Percentiles rank a stretch among this genome's conserved stretches.
Evolutionary conservation across 2,888 invertebrate species (phyloP).

Genomic region (Luffia ferchaultella): DNA sequence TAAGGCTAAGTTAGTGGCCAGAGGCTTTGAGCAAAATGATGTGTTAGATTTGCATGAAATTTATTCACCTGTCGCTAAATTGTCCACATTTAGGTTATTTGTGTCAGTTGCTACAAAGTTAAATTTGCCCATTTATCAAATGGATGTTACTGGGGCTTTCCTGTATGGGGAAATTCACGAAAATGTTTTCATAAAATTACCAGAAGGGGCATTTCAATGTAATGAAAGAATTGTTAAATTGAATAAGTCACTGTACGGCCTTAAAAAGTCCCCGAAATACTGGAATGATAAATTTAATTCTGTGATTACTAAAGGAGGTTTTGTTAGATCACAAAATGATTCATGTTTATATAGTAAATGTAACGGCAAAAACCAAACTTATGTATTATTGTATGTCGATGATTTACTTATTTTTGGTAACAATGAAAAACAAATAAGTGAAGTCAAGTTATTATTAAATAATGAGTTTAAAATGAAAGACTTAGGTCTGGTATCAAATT

Average conservation of each 20-base stretch:
- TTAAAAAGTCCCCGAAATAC: slow-evolving; percentile 16
- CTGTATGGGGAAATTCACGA: slow-evolving; percentile 14
- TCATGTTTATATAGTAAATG: slow-evolving; percentile 14
- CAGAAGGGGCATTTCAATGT: slow-evolving; percentile 12
- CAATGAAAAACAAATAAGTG: too few species aligned
- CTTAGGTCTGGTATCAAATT: slow-evolving; percentile 12
- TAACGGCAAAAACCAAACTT: slow-evolving; percentile 9
- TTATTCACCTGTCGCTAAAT: slow-evolving; percentile 16
- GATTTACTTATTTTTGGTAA: slow-evolving; percentile 13
- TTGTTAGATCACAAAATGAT: slow-evolving; percentile 14
- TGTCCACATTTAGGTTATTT: slow-evolving; percentile 13
- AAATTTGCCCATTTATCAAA: slow-evolving; percentile 14
- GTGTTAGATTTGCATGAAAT: slow-evolving; percentile 8
- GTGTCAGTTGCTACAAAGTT: slow-evolving; percentile 20
- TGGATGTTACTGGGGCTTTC: slow-evolving; percentile 11
- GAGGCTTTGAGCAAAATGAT: slow-evolving; percentile 18
- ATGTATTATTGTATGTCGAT: slow-evolving; percentile 16
- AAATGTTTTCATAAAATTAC: slow-evolving; percentile 13
- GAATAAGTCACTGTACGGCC: slow-evolving; percentile 12
- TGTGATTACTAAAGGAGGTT: slow-evolving; percentile 15
- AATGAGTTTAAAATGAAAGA: slow-evolving; percentile 17
- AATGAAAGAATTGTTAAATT: slow-evolving; percentile 13
- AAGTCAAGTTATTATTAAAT: slow-evolving; percentile 10
- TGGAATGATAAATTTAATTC: slow-evolving; percentile 18
- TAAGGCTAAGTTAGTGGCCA: slow-evolving; percentile 19